phyloP scores from a whole-genome alignment of 2,888 invertebrate genomes.

The Mythimna vitellina region DNA sequence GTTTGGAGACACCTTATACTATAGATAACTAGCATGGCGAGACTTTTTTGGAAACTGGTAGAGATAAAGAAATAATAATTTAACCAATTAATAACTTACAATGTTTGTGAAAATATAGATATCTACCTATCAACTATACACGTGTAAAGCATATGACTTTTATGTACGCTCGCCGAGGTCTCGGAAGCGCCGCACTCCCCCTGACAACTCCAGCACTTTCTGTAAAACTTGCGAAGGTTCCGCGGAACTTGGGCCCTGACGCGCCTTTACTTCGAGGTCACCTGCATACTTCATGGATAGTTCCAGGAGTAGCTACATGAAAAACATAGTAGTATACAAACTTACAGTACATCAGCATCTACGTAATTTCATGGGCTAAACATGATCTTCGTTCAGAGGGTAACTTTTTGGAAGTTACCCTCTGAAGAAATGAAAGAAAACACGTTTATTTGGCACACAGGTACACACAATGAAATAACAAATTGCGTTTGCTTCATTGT shows the following conservation, averaged over 20 bases:
- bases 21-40: not conserved
- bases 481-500: not conserved
- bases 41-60: too few species aligned
- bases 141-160: not conserved
- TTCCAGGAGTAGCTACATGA: constrained; percentile 28
- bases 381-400: not conserved
- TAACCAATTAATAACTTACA: too few species aligned
- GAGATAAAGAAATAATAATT: too few species aligned
- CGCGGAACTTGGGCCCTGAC: constrained; percentile 30
- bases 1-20: not conserved
- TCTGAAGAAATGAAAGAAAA: too few species aligned
- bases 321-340: constrained; percentile 29
- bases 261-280: constrained; percentile 43
- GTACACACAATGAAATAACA: too few species aligned
- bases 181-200: constrained; percentile 22
- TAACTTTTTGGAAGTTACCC: constrained; percentile 2
- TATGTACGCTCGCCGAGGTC: constrained; percentile 31
- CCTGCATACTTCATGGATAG: constrained; percentile 49
- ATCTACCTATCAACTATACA: not conserved
- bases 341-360: constrained; percentile 1
- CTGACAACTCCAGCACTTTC: constrained; percentile 32
- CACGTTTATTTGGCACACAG: too few species aligned
- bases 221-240: constrained; percentile 44
- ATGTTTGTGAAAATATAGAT: too few species aligned
- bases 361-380: not conserved